phyloP scores from a whole-genome alignment of 1,140 invertebrate species.

The Drosophila carrolli region DNA sequence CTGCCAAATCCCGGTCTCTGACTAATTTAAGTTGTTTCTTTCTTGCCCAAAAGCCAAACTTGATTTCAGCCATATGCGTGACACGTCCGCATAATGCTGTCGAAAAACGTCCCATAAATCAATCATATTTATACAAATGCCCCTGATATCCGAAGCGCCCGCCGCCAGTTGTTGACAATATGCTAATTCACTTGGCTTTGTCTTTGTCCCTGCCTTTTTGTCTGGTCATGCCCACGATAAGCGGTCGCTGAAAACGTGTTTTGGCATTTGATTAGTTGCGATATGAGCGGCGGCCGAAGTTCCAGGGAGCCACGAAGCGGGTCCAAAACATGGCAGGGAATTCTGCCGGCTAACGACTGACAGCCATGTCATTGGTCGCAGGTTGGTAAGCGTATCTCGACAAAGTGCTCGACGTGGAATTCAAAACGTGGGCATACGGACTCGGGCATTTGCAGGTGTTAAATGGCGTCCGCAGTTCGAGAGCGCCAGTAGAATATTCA shows the following conservation, averaged over 20 bases:
- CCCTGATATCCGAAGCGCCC: conserved; percentile 68
- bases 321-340: conserved; percentile 8
- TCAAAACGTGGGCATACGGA: conserved; percentile 18
- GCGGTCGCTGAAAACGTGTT: conserved; percentile 73
- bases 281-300: conserved; percentile 12
- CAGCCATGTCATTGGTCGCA: conserved; percentile 48
- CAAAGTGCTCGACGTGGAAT: conserved; percentile 12
- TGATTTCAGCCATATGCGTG: conserved; percentile 63
- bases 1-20: background rate
- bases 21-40: conserved; percentile 1
- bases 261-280: conserved; percentile 77
- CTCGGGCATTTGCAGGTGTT: conserved; percentile 28
- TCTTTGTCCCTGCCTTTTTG: conserved; percentile 13
- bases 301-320: conserved; percentile 7
- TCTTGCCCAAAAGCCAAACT: conserved; percentile 11
- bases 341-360: conserved; percentile 21
- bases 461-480: conserved; percentile 20
- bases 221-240: conserved; percentile 41
- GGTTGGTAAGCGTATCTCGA: conserved; percentile 2
- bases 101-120: conserved; percentile 84
- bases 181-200: conserved; percentile 54
- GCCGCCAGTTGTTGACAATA: conserved; percentile 52
- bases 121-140: conserved; percentile 83
- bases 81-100: conserved; percentile 78
- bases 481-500: conserved; percentile 28